phyloP scores from a whole-genome alignment of 64 coral and sea anemone species.

The Montipora sp. region DNA sequence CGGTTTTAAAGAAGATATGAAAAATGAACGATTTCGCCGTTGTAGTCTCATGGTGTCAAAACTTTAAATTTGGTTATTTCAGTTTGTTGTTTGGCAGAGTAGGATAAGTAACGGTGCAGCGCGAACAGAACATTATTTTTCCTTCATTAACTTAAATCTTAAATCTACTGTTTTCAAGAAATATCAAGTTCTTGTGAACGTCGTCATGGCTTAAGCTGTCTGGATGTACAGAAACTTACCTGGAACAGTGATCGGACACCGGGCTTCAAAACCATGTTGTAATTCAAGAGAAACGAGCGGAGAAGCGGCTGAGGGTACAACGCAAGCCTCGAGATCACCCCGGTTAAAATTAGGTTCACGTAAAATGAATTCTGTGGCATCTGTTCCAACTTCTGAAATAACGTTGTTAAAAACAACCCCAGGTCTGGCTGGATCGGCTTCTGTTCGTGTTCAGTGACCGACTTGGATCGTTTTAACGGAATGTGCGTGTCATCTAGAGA shows the following conservation, averaged over 20 bases:
- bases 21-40: too few species aligned
- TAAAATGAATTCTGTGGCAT: conserved; percentile 97
- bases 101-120: too few species aligned
- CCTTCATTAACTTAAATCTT: too few species aligned
- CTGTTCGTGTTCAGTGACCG: conserved; percentile 60
- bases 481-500: background rate
- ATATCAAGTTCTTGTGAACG: too few species aligned
- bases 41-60: too few species aligned
- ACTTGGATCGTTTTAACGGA: conserved; percentile 51
- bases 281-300: conserved; percentile 94
- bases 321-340: conserved; percentile 80
- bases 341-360: conserved; percentile 93
- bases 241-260: conserved; percentile 94
- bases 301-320: conserved; percentile 94
- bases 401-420: conserved; percentile 79
- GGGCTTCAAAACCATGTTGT: conserved; percentile 97
- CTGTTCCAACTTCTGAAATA: conserved; percentile 94
- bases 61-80: too few species aligned
- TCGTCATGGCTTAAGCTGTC: too few species aligned
- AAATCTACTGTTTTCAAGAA: too few species aligned
- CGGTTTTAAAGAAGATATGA: too few species aligned
- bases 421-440: conserved; percentile 50
- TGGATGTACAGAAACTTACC: conserved; percentile 39
- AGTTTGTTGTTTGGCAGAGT: too few species aligned
- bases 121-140: too few species aligned